Evolutionary conservation across 2,113 vertebrate genomes (phyloP).

Genomic region (Raphicerus campestris): DNA sequence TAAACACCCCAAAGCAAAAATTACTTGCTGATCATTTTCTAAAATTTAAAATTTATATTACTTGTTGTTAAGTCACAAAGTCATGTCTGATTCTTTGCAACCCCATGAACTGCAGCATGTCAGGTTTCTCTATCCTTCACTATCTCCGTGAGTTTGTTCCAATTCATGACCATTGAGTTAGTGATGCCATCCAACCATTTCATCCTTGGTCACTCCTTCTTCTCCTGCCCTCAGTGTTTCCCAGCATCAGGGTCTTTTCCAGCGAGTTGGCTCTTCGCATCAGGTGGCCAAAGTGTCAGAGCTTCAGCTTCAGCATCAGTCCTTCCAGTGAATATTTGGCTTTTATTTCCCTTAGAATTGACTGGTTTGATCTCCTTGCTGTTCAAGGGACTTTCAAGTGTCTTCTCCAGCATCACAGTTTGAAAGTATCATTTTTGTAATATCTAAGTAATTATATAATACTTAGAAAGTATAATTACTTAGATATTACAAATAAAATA

Average conservation of each 20-base stretch:
- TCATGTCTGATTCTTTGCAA: background rate
- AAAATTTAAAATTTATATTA: constrained; percentile 25
- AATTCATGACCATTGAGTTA: background rate
- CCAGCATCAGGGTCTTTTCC: background rate
- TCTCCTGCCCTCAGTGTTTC: background rate
- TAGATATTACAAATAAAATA: background rate
- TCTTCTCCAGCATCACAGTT: background rate
- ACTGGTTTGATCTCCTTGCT: background rate
- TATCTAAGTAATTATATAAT: background rate
- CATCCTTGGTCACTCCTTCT: background rate
- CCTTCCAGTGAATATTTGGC: background rate
- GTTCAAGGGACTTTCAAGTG: background rate
- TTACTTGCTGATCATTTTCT: background rate
- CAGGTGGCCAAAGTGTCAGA: background rate
- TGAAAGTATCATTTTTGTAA: background rate
- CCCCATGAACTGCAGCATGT: background rate
- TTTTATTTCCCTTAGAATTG: background rate
- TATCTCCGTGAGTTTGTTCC: background rate
- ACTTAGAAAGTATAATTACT: background rate
- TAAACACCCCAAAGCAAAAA: background rate
- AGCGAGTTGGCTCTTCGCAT: background rate
- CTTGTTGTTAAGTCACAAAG: background rate
- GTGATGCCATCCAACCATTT: background rate
- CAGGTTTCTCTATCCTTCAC: background rate
- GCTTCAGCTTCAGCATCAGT: background rate